Evolutionary conservation across 2,888 invertebrate species (phyloP).

Genomic region (Chymomyza fuscimana): DNA sequence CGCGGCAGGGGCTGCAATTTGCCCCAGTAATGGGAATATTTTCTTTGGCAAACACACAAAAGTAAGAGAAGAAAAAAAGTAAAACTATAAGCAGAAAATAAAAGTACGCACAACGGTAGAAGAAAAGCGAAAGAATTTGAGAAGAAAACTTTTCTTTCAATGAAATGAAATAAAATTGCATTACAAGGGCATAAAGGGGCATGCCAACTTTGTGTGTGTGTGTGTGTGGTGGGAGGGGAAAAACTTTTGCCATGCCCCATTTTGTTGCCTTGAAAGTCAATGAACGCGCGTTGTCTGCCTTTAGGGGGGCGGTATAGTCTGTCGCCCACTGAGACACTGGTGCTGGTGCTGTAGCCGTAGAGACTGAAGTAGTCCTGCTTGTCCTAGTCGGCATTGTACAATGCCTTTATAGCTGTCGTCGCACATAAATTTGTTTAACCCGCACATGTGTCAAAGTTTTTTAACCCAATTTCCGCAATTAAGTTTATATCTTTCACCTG

Average conservation of each 20-base stretch:
- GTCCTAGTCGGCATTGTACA: not conserved
- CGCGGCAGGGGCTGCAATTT: slow-evolving; percentile 2
- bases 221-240: not conserved
- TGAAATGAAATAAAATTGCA: slow-evolving; percentile 73
- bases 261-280: slow-evolving; percentile 7
- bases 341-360: not conserved
- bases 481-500: slow-evolving; percentile 73
- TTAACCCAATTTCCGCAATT: slow-evolving; percentile 73
- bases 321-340: not conserved
- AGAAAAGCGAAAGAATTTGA: slow-evolving; percentile 69
- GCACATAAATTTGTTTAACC: slow-evolving; percentile 65
- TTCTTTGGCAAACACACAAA: slow-evolving; percentile 45
- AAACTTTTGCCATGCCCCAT: slow-evolving; percentile 7
- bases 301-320: not conserved
- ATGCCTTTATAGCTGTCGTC: not conserved
- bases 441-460: slow-evolving; percentile 74
- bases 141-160: slow-evolving; percentile 68
- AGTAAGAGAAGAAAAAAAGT: slow-evolving; percentile 25
- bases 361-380: not conserved
- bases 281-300: slow-evolving; percentile 3
- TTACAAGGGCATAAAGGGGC: slow-evolving; percentile 62
- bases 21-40: slow-evolving; percentile 50
- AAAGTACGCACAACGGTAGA: slow-evolving; percentile 33
- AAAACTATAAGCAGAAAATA: slow-evolving; percentile 11
- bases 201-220: slow-evolving; percentile 32